Evolutionary conservation across 2,888 invertebrate genomes (phyloP).

Genomic region (Euphydryas editha): DNA sequence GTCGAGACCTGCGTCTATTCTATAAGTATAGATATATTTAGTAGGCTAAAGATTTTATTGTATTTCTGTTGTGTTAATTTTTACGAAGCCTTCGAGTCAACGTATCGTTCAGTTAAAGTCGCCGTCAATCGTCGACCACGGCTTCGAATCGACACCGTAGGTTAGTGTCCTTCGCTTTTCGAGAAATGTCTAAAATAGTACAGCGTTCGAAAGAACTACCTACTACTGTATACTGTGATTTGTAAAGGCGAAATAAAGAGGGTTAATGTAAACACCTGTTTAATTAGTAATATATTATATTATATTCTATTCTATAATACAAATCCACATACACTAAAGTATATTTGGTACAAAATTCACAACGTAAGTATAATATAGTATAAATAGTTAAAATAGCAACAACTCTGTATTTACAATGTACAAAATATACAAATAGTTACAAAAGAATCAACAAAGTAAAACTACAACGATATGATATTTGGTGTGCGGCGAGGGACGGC

Average conservation of each 20-base stretch:
- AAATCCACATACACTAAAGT: constrained; percentile 55
- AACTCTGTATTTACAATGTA: constrained; percentile 79
- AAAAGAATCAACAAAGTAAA: constrained; percentile 70
- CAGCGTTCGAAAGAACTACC: constrained; percentile 19
- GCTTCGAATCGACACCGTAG: background rate
- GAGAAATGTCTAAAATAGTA: constrained; percentile 11
- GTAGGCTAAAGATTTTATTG: background rate
- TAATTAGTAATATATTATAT: constrained; percentile 36
- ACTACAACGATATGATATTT: constrained; percentile 53
- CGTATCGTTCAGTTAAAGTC: too few relatives aligned
- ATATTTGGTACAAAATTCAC: constrained; percentile 82
- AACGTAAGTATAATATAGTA: constrained; percentile 71
- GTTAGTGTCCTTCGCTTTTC: constrained; percentile 10
- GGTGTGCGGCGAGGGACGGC: constrained; percentile 35
- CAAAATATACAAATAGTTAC: constrained; percentile 76
- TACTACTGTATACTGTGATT: constrained; percentile 18
- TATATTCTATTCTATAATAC: constrained; percentile 48
- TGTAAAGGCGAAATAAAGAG: constrained; percentile 11
- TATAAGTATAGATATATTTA: constrained; percentile 5
- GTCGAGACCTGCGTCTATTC: background rate
- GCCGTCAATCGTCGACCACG: background rate
- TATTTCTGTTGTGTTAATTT: constrained; percentile 5
- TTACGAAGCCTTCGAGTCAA: constrained; percentile 2
- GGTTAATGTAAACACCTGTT: constrained; percentile 19
- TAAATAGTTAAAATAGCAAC: constrained; percentile 81